Percentiles rank a stretch among this genome's conserved stretches.
Evolutionary conservation across 2,888 invertebrate species (phyloP).

Genomic region (Athrips mouffetella): DNA sequence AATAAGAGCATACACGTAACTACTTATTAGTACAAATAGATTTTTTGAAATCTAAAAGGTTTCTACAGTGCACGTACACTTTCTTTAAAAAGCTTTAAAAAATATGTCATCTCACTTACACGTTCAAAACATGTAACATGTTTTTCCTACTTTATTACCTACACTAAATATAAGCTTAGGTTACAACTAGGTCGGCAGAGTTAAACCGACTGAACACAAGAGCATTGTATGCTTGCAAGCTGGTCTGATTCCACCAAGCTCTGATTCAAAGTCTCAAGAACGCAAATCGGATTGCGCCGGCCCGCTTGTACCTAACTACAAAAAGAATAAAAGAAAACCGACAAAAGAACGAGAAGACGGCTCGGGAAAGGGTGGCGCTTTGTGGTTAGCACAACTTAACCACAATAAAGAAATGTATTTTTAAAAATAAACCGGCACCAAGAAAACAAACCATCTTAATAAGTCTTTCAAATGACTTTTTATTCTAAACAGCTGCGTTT

Average conservation of each 20-base stretch:
- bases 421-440: background rate
- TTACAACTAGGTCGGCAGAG: background rate
- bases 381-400: conserved; percentile 15
- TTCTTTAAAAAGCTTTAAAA: too few relatives aligned
- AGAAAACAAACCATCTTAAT: background rate
- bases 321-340: conserved; percentile 25
- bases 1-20: too few relatives aligned
- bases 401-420: background rate
- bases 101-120: too few relatives aligned
- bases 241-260: background rate
- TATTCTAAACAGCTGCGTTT: conserved; percentile 11
- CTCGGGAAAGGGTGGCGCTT: conserved; percentile 1
- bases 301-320: conserved; percentile 13
- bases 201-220: conserved; percentile 5
- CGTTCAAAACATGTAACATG: too few relatives aligned
- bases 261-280: conserved; percentile 20
- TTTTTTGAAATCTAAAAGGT: too few relatives aligned
- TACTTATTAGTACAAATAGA: too few relatives aligned
- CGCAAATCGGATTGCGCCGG: conserved; percentile 19
- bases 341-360: conserved; percentile 25
- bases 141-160: background rate
- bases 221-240: conserved; percentile 6
- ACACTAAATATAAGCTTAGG: background rate
- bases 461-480: conserved; percentile 4
- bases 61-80: too few relatives aligned